These are phyloP conservation scores for Reticulitermes lucifugus DNA, from an alignment of 2,888 invertebrate genomes.

Conservation along the genomic window DNA sequence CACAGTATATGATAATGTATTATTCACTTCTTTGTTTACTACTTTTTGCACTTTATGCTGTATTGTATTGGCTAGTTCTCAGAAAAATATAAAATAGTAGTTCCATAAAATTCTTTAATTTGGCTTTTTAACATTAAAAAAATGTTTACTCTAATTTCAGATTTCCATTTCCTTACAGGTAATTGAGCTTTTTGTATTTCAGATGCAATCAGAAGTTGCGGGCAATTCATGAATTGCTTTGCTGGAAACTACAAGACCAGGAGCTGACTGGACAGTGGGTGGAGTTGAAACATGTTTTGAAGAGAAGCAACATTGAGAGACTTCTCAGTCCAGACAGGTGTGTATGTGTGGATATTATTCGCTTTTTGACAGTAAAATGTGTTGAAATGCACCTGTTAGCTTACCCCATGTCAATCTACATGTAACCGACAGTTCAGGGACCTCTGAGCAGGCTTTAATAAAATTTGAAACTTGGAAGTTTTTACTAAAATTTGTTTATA, in stretches of 20 bases:
- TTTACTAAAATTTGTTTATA: too few relatives aligned
- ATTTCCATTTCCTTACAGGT: neutral
- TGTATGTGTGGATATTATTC: conserved; percentile 58
- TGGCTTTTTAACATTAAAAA: too few relatives aligned
- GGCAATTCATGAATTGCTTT: conserved; percentile 60
- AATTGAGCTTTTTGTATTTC: neutral
- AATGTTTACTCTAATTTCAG: too few relatives aligned
- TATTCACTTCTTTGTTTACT: too few relatives aligned
- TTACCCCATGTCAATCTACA: neutral
- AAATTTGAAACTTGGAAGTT: too few relatives aligned
- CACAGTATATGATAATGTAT: too few relatives aligned
- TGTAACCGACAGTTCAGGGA: too few relatives aligned
- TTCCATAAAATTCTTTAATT: too few relatives aligned
- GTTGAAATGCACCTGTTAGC: neutral
- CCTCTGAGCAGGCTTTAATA: neutral
- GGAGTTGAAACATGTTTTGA: conserved; percentile 60
- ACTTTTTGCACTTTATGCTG: too few relatives aligned
- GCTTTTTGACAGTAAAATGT: neutral
- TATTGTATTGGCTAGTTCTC: too few relatives aligned
- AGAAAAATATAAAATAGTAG: too few relatives aligned
- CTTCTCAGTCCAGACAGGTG: conserved; percentile 61
- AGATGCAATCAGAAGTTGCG: conserved; percentile 56
- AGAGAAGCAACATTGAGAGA: conserved; percentile 61
- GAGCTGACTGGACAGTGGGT: conserved; percentile 52
- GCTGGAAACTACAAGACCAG: conserved; percentile 58